phyloP scores from a whole-genome alignment of 2,888 invertebrate genomes.

The Drosophila falleni region DNA sequence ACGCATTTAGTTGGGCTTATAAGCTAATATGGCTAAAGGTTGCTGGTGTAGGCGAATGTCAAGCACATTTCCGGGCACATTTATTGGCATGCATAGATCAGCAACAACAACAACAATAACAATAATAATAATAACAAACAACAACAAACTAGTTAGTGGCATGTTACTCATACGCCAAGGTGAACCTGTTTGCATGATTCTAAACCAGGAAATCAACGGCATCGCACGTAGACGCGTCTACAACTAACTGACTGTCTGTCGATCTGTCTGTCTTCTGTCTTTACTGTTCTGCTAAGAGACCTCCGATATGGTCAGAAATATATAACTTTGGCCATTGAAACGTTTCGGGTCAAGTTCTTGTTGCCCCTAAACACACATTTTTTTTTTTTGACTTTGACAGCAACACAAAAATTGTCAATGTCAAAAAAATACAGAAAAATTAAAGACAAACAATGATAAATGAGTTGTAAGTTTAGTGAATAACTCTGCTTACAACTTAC shows the following conservation, averaged over 20 bases:
- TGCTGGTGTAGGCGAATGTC: slow-evolving; percentile 69
- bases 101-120: slow-evolving; percentile 22
- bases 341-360: slow-evolving; percentile 76
- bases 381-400: slow-evolving; percentile 46
- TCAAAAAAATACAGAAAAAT: slow-evolving; percentile 35
- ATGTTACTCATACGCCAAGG: slow-evolving; percentile 79
- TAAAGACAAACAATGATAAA: slow-evolving; percentile 54
- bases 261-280: slow-evolving; percentile 11
- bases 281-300: slow-evolving; percentile 26
- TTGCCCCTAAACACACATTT: slow-evolving; percentile 47
- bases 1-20: neutral
- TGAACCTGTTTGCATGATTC: slow-evolving; percentile 80
- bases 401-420: slow-evolving; percentile 57
- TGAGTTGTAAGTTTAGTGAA: slow-evolving; percentile 41
- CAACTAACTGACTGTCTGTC: neutral
- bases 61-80: slow-evolving; percentile 70
- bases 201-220: slow-evolving; percentile 74
- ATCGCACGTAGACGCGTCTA: slow-evolving; percentile 68
- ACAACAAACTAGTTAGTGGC: slow-evolving; percentile 48
- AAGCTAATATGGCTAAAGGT: slow-evolving; percentile 31
- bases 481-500: neutral
- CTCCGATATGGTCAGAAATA: slow-evolving; percentile 33
- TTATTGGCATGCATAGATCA: slow-evolving; percentile 74
- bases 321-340: slow-evolving; percentile 24
- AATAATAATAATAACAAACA: slow-evolving; percentile 22